phyloP scores from a whole-genome alignment of 92 coral and sea anemone genomes.

The Epizoanthus stellaris region DNA sequence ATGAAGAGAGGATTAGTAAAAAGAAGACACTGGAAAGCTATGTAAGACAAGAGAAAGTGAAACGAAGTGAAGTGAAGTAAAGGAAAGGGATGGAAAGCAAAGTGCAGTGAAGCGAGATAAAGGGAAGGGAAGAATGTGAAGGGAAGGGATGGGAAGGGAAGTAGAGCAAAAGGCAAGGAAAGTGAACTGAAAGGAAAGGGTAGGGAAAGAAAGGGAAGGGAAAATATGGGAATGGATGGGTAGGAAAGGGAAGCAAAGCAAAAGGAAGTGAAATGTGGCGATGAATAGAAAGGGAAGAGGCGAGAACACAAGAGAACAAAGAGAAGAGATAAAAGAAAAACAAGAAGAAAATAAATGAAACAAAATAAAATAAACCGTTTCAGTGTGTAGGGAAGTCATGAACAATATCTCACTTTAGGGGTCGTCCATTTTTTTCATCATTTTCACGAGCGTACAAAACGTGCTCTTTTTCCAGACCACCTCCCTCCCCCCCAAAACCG shows the following conservation, averaged over 20 bases:
- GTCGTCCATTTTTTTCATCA: too few species aligned
- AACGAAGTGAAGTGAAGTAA: background rate
- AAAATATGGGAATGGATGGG: background rate
- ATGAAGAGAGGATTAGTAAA: too few species aligned
- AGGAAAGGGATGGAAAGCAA: background rate
- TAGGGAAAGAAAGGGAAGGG: background rate
- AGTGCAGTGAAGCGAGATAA: background rate
- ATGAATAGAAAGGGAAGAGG: background rate
- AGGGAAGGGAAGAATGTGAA: background rate
- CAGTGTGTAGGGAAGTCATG: background rate
- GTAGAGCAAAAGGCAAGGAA: background rate
- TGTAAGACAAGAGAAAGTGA: too few species aligned
- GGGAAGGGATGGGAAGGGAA: background rate
- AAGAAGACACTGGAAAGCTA: too few species aligned
- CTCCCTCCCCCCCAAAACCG: too few species aligned
- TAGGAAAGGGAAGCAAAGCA: too few species aligned
- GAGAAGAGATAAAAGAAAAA: constrained; percentile 52
- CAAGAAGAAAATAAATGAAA: too few species aligned
- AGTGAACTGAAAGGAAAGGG: background rate
- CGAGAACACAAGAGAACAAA: background rate
- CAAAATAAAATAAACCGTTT: background rate
- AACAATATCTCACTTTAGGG: background rate
- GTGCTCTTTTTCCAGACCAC: too few species aligned
- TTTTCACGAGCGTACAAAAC: too few species aligned
- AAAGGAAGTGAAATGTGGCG: too few species aligned